Percentiles rank a stretch among this genome's conserved stretches.
These are phyloP conservation scores for Hippasteria phrygiana DNA, from an alignment of 53 echinoderm and acorn worm species.

Conservation along the genomic window DNA sequence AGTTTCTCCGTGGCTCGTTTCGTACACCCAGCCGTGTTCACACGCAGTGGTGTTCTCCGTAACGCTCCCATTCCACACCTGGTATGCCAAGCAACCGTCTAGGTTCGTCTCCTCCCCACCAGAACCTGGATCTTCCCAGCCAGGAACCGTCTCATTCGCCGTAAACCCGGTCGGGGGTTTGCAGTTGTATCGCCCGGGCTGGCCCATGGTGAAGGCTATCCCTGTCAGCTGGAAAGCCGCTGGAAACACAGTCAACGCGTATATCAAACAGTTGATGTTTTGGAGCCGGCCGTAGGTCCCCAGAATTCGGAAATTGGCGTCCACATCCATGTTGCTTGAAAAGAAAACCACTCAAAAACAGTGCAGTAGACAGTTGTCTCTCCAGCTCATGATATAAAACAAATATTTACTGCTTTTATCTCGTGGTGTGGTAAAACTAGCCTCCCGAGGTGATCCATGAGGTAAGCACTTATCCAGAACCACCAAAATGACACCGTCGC, in stretches of 20 bases:
- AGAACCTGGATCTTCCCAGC: neutral
- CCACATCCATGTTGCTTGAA: constrained; percentile 44
- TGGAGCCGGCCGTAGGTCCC: constrained; percentile 27
- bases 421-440: too few species aligned
- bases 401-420: too few species aligned
- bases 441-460: too few species aligned
- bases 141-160: constrained; percentile 45
- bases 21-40: constrained; percentile 35
- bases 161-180: constrained; percentile 29
- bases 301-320: neutral
- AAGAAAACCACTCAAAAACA: too few species aligned
- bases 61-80: neutral
- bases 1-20: constrained; percentile 30
- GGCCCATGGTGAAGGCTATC: constrained; percentile 48
- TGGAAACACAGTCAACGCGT: constrained; percentile 41
- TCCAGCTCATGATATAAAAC: too few species aligned
- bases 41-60: neutral
- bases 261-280: constrained; percentile 45
- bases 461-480: too few species aligned
- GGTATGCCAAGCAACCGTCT: neutral
- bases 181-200: constrained; percentile 19
- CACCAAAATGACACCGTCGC: too few species aligned
- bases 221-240: constrained; percentile 53
- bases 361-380: too few species aligned
- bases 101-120: neutral